Evolutionary conservation across 2,113 vertebrate species (phyloP), one percentile per base, ranked within the genome.

Genomic region (Labeo catla): DNA sequence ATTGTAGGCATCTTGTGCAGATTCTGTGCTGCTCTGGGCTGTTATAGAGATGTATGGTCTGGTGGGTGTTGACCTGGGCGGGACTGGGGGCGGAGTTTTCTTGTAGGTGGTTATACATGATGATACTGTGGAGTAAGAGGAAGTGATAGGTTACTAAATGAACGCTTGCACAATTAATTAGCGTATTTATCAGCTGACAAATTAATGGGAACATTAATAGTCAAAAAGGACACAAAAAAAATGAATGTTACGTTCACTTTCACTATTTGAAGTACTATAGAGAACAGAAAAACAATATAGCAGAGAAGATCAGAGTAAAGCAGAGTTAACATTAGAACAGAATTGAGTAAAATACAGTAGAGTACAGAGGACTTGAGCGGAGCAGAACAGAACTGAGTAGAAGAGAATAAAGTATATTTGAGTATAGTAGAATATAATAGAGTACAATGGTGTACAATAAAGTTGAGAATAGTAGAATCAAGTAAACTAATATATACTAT

Each of bases 61-160:
- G 92, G 97, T 97, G 77, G 98, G 96, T 65, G 96, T 98, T 90
- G 68, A 76, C 45, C 98, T 95, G 45, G 98, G 98, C 45, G 98
- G 98, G 87, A 99, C 97, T 15, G 98, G 98, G 88, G 98, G 98
- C 0, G 98, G 98, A 5, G 97, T 98, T 95, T 99, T 99, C 96
- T 99, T 99, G 91, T 99, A 99, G 88, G 98, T 99, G 86, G 98
- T 99, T 91, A 99, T 99, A 92, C 98, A 99, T 92, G 98, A 99
- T 90, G 98, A 99, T 91, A 99, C 98, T 99, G 91, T 65, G 92
- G 78, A 59, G n/a, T 15, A 16, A 19, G 34, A 73, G 36, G 36
- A 76, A 28, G 52, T 36, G 11, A 83, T 1, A 57, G 21, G 65
- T 80, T 57, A 79, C 8, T 61, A n/a, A 45, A 16, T 73, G 16